Evolutionary conservation across 1,140 invertebrate species (phyloP).

Genomic region (Plodia interpunctella): DNA sequence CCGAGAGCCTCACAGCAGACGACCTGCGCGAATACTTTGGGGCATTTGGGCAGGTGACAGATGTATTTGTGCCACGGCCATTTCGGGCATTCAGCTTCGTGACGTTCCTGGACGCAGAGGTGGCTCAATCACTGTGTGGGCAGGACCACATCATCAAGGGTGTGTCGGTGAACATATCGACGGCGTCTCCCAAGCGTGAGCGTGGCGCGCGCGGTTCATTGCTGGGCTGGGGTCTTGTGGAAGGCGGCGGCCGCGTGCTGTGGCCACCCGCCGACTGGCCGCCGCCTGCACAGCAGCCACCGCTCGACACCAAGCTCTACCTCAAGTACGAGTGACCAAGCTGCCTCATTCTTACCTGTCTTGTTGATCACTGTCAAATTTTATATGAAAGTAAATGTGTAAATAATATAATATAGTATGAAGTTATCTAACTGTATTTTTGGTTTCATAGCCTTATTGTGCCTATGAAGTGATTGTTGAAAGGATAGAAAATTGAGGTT

Average conservation of each 20-base stretch:
- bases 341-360: conserved; percentile 20
- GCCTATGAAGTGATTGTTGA: neutral
- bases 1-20: conserved; percentile 91
- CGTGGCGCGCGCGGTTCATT: conserved; percentile 38
- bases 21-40: conserved; percentile 96
- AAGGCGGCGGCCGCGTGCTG: conserved; percentile 46
- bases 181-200: conserved; percentile 91
- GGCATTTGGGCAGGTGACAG: conserved; percentile 96
- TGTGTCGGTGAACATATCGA: conserved; percentile 96
- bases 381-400: conserved; percentile 67
- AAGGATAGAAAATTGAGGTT: too few species aligned
- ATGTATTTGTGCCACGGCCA: conserved; percentile 96
- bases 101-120: conserved; percentile 95
- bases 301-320: conserved; percentile 57
- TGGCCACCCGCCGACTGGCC: conserved; percentile 30
- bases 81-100: conserved; percentile 97
- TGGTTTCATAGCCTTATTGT: conserved; percentile 11
- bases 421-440: conserved; percentile 38
- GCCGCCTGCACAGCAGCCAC: conserved; percentile 17
- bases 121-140: conserved; percentile 94
- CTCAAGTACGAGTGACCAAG: conserved; percentile 63
- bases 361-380: conserved; percentile 69
- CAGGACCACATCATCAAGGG: conserved; percentile 98
- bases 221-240: conserved; percentile 53
- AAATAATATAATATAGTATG: conserved; percentile 70